Evolutionary conservation across 2,888 invertebrate genomes (phyloP).

Genomic region (Chirona hameri): DNA sequence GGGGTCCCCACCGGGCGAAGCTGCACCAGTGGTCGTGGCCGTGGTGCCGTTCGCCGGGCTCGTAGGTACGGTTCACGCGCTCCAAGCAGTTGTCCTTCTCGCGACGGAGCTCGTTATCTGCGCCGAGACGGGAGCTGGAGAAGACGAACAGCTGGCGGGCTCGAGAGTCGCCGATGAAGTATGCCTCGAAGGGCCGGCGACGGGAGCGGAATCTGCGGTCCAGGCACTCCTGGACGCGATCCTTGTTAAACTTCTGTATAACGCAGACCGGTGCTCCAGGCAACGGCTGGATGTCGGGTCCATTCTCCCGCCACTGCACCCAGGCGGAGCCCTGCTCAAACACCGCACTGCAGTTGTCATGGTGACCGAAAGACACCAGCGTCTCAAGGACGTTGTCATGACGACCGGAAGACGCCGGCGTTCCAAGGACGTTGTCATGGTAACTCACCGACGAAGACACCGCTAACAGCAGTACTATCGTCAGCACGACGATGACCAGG

Average conservation of each 20-base stretch:
- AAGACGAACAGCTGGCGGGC: neutral
- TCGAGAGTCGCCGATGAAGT: neutral
- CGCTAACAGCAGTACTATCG: too few species aligned
- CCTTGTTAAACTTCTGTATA: neutral
- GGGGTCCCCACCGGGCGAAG: neutral
- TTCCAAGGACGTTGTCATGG: too few species aligned
- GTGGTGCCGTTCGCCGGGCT: neutral
- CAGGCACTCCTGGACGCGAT: neutral
- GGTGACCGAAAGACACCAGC: too few species aligned
- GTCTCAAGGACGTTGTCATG: too few species aligned
- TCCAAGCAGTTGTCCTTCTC: neutral
- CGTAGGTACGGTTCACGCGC: neutral
- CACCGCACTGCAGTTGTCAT: neutral
- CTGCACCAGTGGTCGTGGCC: neutral
- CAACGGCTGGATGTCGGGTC: neutral
- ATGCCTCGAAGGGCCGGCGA: neutral
- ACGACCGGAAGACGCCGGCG: too few species aligned
- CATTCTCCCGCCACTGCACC: neutral
- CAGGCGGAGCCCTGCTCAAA: conserved; percentile 1
- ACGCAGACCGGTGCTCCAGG: neutral
- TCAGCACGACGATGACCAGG: too few species aligned
- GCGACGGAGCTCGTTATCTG: neutral
- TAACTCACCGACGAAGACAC: too few species aligned
- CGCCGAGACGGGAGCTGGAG: neutral
- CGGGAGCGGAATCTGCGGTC: neutral